phyloP scores from a whole-genome alignment of 2,797 vertebrate species.

The Adrianichthys oophorus region DNA sequence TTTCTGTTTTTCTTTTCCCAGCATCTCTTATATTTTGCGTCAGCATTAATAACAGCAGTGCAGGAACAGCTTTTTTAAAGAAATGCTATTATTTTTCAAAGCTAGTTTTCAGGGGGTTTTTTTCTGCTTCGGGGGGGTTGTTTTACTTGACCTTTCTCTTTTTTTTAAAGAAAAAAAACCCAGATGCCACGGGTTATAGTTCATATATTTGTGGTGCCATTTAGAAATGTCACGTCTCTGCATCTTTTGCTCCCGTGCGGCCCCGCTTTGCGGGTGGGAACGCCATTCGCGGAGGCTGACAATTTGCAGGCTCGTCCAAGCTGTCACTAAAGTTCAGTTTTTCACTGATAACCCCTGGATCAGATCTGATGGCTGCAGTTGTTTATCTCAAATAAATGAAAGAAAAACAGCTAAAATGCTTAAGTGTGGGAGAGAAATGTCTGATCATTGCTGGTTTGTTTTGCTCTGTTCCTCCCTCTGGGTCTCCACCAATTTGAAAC shows the following conservation, averaged over 20 bases:
- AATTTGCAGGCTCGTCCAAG: neutral
- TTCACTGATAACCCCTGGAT: no score
- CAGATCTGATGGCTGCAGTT: no score
- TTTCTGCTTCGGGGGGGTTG: neutral
- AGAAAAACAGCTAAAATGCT: no score
- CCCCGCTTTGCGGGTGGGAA: neutral
- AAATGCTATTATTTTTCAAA: neutral
- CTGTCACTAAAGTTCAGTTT: no score
- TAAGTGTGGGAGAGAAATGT: no score
- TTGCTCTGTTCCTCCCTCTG: no score
- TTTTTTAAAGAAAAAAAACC: neutral
- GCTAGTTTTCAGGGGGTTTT: neutral
- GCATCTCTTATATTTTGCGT: no score
- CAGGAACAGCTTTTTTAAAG: neutral
- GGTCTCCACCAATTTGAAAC: no score
- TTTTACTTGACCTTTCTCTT: neutral
- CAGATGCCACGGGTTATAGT: constrained; percentile 1
- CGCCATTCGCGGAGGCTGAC: neutral
- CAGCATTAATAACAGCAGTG: no score
- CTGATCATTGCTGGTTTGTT: no score
- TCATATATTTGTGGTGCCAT: constrained; percentile 1
- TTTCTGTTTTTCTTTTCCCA: no score
- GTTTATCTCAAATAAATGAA: no score
- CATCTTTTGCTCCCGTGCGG: neutral
- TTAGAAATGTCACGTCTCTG: neutral